A percentile compares a stretch with the other conserved stretches of the same genome.
Evolutionary conservation across 2,888 invertebrate genomes (phyloP).

Genomic region (Drosophila anomalipes): DNA sequence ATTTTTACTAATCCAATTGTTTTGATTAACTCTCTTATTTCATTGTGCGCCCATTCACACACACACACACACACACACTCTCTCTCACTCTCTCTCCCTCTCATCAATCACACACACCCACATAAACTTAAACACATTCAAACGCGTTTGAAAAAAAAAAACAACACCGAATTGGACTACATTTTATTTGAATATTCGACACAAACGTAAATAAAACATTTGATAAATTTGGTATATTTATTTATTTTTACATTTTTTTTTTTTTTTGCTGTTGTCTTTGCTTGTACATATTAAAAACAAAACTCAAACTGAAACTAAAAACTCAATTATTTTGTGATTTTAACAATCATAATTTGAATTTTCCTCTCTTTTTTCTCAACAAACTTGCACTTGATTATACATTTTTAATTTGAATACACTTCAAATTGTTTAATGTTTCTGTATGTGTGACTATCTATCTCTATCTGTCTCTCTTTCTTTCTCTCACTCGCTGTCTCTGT

Average conservation of each 20-base stretch:
- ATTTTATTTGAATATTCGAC: conserved; percentile 19
- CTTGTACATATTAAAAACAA: conserved; percentile 35
- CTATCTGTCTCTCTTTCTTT: conserved; percentile 69
- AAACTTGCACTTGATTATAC: conserved; percentile 35
- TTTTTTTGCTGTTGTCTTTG: conserved; percentile 27
- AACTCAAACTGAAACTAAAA: conserved; percentile 16
- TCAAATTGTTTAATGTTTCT: conserved; percentile 64
- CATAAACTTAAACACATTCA: conserved; percentile 16
- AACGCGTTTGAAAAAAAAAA: conserved; percentile 70
- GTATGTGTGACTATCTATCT: conserved; percentile 73
- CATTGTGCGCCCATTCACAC: conserved; percentile 63
- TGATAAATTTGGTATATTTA: conserved; percentile 4
- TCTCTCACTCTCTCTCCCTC: conserved; percentile 2
- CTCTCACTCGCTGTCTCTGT: conserved; percentile 68
- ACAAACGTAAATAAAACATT: conserved; percentile 30
- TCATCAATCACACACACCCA: conserved; percentile 25
- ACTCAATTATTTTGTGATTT: conserved; percentile 30
- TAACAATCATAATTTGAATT: conserved; percentile 16
- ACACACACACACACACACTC: conserved; percentile 2
- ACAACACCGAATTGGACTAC: conserved; percentile 48
- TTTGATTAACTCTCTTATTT: conserved; percentile 78
- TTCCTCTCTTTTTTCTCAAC: conserved; percentile 9
- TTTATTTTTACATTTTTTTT: conserved; percentile 3
- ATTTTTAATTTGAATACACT: conserved; percentile 28
- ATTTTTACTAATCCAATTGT: conserved; percentile 78